phyloP scores from a whole-genome alignment of 2,113 vertebrate genomes.

The Arizona elegans region DNA sequence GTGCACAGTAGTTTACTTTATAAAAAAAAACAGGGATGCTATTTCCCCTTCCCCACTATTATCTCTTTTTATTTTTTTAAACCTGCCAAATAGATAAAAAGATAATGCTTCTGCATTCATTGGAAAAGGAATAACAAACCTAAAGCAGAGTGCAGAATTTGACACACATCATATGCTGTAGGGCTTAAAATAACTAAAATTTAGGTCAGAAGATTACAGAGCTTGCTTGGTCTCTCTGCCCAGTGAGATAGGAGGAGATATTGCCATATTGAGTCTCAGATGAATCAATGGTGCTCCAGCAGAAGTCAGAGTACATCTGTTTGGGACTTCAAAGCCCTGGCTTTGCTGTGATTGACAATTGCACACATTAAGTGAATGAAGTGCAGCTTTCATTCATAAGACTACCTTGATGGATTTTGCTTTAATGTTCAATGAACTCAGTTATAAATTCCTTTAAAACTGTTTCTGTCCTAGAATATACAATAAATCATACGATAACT shows the following conservation, averaged over 20 bases:
- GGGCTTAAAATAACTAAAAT: conserved; percentile 17
- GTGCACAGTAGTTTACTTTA: conserved; percentile 36
- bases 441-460: conserved; percentile 27
- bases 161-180: conserved; percentile 9
- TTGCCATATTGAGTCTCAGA: conserved; percentile 34
- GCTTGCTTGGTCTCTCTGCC: background rate
- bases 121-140: conserved; percentile 7
- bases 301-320: conserved; percentile 47
- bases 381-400: conserved; percentile 34
- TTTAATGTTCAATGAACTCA: conserved; percentile 5
- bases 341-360: conserved; percentile 19
- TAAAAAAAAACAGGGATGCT: conserved; percentile 36
- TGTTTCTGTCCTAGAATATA: conserved; percentile 8
- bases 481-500: conserved; percentile 2
- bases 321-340: conserved; percentile 39
- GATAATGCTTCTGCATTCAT: background rate
- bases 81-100: conserved; percentile 8
- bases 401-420: conserved; percentile 11
- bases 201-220: conserved; percentile 33
- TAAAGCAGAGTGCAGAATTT: background rate
- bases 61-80: background rate
- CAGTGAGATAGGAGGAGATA: conserved; percentile 35
- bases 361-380: conserved; percentile 25
- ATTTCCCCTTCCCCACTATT: background rate
- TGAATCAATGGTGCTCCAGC: conserved; percentile 8